Conservation (phyloP, 1,140 invertebrate species). For the Cryptotermes secundus region DNA sequence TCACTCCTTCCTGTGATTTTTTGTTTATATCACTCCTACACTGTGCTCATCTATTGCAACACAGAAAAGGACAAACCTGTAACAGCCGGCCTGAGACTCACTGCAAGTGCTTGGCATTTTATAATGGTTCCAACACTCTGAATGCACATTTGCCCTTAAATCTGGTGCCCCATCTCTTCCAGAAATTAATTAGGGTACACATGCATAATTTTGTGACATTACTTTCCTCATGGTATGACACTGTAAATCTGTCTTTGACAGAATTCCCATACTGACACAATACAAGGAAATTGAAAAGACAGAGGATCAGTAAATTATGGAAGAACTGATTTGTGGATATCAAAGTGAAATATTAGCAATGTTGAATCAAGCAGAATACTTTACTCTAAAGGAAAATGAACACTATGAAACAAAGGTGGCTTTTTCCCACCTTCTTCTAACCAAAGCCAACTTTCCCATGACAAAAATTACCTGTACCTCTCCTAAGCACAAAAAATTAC, state of each 20-base stretch:
- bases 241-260: not conserved
- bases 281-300: not conserved
- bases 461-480: not conserved
- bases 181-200: not conserved
- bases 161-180: not conserved
- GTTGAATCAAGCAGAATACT: not conserved
- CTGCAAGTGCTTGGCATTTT: not conserved
- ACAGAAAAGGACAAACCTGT: not conserved
- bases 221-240: not conserved
- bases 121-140: not conserved
- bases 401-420: not conserved
- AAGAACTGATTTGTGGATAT: not conserved
- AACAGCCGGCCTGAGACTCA: not conserved
- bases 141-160: not conserved
- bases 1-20: not conserved
- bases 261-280: not conserved
- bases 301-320: not conserved
- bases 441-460: not conserved
- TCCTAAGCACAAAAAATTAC: not conserved
- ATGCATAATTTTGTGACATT: not conserved
- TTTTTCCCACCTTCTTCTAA: not conserved
- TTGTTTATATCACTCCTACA: not conserved
- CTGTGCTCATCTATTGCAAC: not conserved
- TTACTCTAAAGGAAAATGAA: not conserved
- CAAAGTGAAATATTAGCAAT: constrained; percentile 2